Evolutionary conservation across 2,113 vertebrate genomes (phyloP), one percentile per base, ranked within the genome.

Genomic region (Nycticebus coucang): DNA sequence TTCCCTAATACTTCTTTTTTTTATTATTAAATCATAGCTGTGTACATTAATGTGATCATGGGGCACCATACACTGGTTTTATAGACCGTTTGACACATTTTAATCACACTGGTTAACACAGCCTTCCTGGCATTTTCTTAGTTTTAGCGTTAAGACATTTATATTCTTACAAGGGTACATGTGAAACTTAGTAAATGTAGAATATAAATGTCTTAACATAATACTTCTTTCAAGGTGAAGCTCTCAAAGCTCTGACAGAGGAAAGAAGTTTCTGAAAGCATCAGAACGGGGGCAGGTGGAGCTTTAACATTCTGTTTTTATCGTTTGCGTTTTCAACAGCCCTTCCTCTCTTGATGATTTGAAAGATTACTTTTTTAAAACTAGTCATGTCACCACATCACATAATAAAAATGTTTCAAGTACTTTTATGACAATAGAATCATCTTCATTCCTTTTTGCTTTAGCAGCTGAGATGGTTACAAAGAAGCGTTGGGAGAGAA

Each of bases 311-410:
- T 88, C 87, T 94, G 68, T 95, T 96, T 97, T 86, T 91, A 69
- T 95, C 71, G 79, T 86, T 53, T 26, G 45, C 33, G 30, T 33
- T 94, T 97, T 95, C 78, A 69, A 26, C 79, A 69, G 33, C 26
- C 55, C 30, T 84, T 97, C 71, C 60, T 92, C 89, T 93, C 64
- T 50, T 64, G 93, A 93, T 95, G 94, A 15, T 87, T 93, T 91
- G 57, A 89, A 91, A 96, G 82, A 93, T 96, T 84, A 85, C 77
- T 87, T 92, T 95, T 86, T 96, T 9, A 50, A 95, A 96, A 93
- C 74, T 83, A 78, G 74, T 93, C 93, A 60, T 78, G 62, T 93
- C 80, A 89, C 79, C 79, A 53, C 37, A 60, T 75, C 72, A 50
- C 72, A 72, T 91, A 95, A 95, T 93, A 94, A 89, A 93, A 84